Evolutionary conservation across 2,113 vertebrate species (phyloP), one percentile per base, ranked within the genome.

Genomic region (Pachycephala philippinensis): DNA sequence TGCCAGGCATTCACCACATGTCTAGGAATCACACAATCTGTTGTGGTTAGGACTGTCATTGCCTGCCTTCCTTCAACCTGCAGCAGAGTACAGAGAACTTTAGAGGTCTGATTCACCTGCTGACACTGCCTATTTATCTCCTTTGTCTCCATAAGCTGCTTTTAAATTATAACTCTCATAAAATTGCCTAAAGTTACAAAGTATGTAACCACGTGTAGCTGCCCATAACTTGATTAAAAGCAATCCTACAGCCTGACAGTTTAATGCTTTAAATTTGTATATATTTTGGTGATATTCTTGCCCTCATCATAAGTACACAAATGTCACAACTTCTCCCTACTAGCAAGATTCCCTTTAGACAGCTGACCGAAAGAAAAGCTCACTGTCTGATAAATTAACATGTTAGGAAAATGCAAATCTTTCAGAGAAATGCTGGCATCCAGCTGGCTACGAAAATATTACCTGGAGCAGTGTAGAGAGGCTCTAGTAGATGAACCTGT

Each of bases 1-100:
- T 22, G 22, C 17, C 14, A 53, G 61, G 37, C 5, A 45, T 57
- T 59, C 56, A 33, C 54, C 21, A 37, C 19, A 10, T 0, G 0
- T 54, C 15, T 39, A 28, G 30, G 23, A 11, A 52, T 50, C 18
- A 50, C 18, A 60, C 3, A 9, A 50, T 47, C 13, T 39, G 20
- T 4, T 8, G 68, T 17, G 13, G 6, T 66, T 57, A 59, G 28
- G 12, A 50, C 20, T 19, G 6, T 64, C 21, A 70, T 30, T 90
- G 21, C 6, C 49, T n/a, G 22, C 13, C 21, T 68, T 79, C 44
- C 30, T 63, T 88, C 39, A 75, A 78, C 10, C 42, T 84, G 49
- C 21, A 82, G 18, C 30, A 75, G 12, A 53, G 6, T 50, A 30
- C 0, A 42, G 10, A 39, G 49, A 82, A n/a, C 23, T 65, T 11